Base-by-base conservation (phyloP, 2,888 invertebrate genomes). In the Acanthosepion pharaonis region DNA sequence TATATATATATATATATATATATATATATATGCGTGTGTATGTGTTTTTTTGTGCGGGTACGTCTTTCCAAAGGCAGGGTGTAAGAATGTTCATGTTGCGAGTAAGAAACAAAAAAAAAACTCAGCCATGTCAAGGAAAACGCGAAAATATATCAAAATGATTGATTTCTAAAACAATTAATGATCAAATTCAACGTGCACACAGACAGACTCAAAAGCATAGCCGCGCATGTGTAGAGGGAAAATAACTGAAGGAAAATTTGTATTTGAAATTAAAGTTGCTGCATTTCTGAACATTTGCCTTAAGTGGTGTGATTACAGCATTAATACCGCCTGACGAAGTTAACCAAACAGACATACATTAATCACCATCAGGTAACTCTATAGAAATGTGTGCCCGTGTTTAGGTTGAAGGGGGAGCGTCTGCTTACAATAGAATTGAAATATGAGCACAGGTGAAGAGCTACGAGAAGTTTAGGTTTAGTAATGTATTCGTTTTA, bases 211-310 rank as follows among this genome's bases (percentile, higher is more conserved):
- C 59, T 23, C 25, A 4, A 20, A 23, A 20, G 0, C 55, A 20
- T 55, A 3, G 18, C 5, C 55, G 18, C 55, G 20, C 15, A 15
- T 20, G 18, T 18, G 23, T 23, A 6, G 5, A 20, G 59, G 23
- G 6, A 20, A 59, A 59, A 59, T 59, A 23, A 59, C 11, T n/a
- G 15, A 15, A 78, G n/a, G 78, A 11, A 78, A 78, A 78, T 78
- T 78, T 78, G n/a, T 78, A 78, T 78, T 78, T 33, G 78, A 78
- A 78, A n/a, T 78, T 78, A 78, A 78, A n/a, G n/a, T n/a, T 78
- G 9, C n/a, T 78, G n/a, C n/a, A n/a, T 78, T n/a, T n/a, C 78
- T 78, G 78, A 11, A n/a, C 78, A n/a, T 4, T 78, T 33, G n/a
- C 78, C 78, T 78, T 78, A 78, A n/a, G n/a, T n/a, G 18, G 15